These are phyloP conservation scores for Conomelus anceps DNA, from an alignment of 2,888 invertebrate genomes.

Conservation along the genomic window DNA sequence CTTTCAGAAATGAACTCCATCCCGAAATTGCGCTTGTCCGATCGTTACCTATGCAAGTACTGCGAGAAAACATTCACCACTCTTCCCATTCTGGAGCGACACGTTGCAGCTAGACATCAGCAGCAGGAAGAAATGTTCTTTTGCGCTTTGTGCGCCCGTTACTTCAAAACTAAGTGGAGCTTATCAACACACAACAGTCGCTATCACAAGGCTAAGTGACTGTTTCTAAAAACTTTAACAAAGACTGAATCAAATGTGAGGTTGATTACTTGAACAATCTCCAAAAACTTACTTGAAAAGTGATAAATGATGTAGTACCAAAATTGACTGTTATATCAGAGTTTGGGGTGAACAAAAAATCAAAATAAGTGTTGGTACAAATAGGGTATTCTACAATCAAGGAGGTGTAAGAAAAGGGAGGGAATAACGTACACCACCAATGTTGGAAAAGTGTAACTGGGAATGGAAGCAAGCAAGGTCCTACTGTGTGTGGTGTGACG, in stretches of 20 bases:
- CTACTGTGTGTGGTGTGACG: too few species aligned
- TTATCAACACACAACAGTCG: conserved; percentile 14
- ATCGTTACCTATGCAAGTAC: background rate
- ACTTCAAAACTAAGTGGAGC: conserved; percentile 18
- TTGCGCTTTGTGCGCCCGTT: conserved; percentile 1
- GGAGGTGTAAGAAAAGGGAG: too few species aligned
- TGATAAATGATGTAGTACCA: background rate
- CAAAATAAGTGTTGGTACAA: too few species aligned
- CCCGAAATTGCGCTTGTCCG: background rate
- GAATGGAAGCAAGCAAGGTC: too few species aligned
- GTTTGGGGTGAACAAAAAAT: too few species aligned
- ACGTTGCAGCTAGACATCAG: conserved; percentile 3
- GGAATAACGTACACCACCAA: too few species aligned
- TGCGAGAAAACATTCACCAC: conserved; percentile 11
- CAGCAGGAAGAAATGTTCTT: conserved; percentile 1
- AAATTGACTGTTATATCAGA: background rate
- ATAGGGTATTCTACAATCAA: too few species aligned
- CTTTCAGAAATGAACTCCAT: background rate
- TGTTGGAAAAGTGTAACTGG: too few species aligned
- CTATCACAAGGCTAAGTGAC: conserved; percentile 6
- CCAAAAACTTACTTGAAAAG: too few species aligned
- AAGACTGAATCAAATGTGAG: too few species aligned
- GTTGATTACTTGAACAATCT: too few species aligned
- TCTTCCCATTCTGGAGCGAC: conserved; percentile 10
- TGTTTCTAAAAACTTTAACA: background rate